A percentile compares a stretch with the other conserved stretches of the same genome.
Evolutionary conservation across 35 echinoderm and acorn worm genomes (phyloP).

Genomic region (Heliocidaris tuberculata): DNA sequence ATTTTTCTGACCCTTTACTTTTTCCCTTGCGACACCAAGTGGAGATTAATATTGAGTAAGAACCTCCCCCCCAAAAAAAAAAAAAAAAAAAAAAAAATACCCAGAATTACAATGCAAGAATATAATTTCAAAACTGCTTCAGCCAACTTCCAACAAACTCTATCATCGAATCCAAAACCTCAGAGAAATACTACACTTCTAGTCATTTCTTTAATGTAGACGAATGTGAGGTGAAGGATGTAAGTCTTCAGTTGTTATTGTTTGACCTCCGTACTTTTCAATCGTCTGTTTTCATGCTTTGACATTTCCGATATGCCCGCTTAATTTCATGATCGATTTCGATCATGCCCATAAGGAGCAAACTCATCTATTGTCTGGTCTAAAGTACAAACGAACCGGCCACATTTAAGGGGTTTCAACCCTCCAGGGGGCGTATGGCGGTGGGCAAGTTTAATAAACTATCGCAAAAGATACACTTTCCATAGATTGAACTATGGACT

Average conservation of each 20-base stretch:
- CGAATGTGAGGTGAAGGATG: neutral
- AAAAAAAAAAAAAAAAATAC: no score
- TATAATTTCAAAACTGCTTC: no score
- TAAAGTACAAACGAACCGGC: neutral
- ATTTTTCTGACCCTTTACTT: no score
- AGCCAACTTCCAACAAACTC: no score
- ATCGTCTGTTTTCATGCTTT: neutral
- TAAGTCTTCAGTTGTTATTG: neutral
- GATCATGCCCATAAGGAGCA: neutral
- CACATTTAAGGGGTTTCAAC: neutral
- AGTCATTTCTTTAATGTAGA: neutral
- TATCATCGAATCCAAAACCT: neutral
- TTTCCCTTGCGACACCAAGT: no score
- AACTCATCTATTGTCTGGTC: constrained; percentile 3
- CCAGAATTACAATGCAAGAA: no score
- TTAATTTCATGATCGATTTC: neutral
- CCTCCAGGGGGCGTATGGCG: neutral
- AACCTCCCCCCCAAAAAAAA: no score
- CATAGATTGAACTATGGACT: no score
- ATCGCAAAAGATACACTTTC: no score
- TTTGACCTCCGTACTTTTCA: neutral
- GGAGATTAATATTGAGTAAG: no score
- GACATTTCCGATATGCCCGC: constrained; percentile 7
- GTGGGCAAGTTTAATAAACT: no score
- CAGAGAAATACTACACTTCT: neutral